phyloP scores from a whole-genome alignment of 2,113 vertebrate species.

The Recurvirostra avosetta region DNA sequence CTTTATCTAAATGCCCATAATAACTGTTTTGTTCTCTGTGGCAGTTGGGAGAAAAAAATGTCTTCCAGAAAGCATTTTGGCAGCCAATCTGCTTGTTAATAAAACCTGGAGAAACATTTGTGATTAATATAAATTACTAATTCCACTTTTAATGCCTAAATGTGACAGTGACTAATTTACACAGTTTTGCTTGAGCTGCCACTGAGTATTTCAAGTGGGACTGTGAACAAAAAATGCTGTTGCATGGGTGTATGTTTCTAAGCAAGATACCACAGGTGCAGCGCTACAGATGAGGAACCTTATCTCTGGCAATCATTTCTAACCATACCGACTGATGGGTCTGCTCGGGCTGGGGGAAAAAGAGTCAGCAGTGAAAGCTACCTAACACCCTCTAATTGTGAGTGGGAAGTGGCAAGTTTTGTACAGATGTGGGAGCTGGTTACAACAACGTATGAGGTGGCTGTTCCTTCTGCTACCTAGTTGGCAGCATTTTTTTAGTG shows the following conservation, averaged over 20 bases:
- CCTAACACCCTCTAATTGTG: not conserved
- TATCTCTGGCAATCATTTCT: not conserved
- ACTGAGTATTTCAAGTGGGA: conserved; percentile 48
- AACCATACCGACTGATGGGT: not conserved
- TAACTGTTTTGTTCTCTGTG: conserved; percentile 70
- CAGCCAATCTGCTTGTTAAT: conserved; percentile 74
- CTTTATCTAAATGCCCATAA: conserved; percentile 82
- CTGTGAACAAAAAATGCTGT: not conserved
- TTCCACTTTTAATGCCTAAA: conserved; percentile 72
- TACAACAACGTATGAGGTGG: not conserved
- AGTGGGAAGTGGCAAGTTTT: not conserved
- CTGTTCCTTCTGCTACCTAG: not conserved
- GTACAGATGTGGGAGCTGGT: not conserved
- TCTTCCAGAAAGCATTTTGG: conserved; percentile 75
- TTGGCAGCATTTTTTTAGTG: rapidly evolving
- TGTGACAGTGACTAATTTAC: conserved; percentile 72
- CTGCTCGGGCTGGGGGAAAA: not conserved
- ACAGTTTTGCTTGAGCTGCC: conserved; percentile 56
- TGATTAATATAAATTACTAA: conserved; percentile 79
- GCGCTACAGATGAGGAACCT: not conserved
- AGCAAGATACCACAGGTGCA: not conserved
- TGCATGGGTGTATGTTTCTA: not conserved
- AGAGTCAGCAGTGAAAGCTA: not conserved
- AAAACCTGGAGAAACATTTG: conserved; percentile 76
- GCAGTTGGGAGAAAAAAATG: conserved; percentile 58